phyloP scores from a whole-genome alignment of 1,140 invertebrate species.

The Leptonema lineaticorne region DNA sequence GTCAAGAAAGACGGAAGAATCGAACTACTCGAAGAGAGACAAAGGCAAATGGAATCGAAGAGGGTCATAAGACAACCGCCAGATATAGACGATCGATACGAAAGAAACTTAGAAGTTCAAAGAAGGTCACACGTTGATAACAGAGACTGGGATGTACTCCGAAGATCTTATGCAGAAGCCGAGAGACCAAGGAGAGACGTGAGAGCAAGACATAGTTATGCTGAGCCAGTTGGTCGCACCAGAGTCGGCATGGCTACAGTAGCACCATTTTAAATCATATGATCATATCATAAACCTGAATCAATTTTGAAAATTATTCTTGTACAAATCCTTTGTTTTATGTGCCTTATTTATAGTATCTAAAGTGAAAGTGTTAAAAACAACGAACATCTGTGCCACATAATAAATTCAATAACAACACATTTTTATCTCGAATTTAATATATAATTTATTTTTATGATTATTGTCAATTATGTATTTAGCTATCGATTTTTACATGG shows the following conservation, averaged over 20 bases:
- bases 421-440: too few relatives aligned
- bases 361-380: not conserved
- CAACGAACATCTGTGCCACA: not conserved
- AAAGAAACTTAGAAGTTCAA: slow-evolving; percentile 47
- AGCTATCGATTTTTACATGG: too few relatives aligned
- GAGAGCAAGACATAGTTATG: slow-evolving; percentile 55
- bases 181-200: slow-evolving; percentile 52
- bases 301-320: not conserved
- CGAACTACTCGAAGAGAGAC: slow-evolving; percentile 53
- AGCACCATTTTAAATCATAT: slow-evolving; percentile 48
- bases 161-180: slow-evolving; percentile 41
- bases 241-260: slow-evolving; percentile 50
- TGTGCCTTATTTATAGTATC: slow-evolving; percentile 14
- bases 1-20: slow-evolving; percentile 51
- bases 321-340: not conserved
- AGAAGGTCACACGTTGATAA: slow-evolving; percentile 50
- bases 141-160: slow-evolving; percentile 46
- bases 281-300: not conserved
- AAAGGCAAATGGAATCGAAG: slow-evolving; percentile 52
- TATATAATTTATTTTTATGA: too few relatives aligned
- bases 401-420: too few relatives aligned
- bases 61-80: slow-evolving; percentile 46
- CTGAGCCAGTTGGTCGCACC: slow-evolving; percentile 53
- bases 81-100: slow-evolving; percentile 45
- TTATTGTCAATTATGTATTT: too few relatives aligned